Evolutionary conservation across 2,888 invertebrate species (phyloP).

Genomic region (Agonopterix arenella): DNA sequence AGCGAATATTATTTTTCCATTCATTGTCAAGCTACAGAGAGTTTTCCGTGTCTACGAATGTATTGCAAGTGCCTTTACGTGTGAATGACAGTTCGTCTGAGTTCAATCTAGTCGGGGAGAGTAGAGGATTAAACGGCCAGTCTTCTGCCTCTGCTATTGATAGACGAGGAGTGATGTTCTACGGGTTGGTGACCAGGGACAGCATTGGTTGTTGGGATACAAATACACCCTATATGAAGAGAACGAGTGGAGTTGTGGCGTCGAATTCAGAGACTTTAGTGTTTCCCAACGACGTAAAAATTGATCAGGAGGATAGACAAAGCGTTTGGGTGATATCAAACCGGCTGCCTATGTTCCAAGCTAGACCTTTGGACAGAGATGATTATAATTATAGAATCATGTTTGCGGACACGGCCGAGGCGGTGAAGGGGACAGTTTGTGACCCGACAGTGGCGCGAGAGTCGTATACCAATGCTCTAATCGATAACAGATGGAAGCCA

Average conservation of each 20-base stretch:
- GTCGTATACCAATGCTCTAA: too few relatives aligned
- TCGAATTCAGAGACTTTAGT: conserved; percentile 79
- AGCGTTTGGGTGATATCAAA: conserved; percentile 88
- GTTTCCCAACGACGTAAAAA: conserved; percentile 88
- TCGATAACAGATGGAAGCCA: too few relatives aligned
- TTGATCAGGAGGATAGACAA: conserved; percentile 82
- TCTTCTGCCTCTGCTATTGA: conserved; percentile 86
- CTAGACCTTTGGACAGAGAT: conserved; percentile 76
- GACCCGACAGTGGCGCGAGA: conserved; percentile 63
- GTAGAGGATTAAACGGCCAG: conserved; percentile 80
- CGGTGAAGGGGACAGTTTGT: conserved; percentile 82
- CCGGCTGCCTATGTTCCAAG: conserved; percentile 84
- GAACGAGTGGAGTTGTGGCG: conserved; percentile 80
- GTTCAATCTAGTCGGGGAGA: conserved; percentile 57
- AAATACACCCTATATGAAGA: conserved; percentile 79
- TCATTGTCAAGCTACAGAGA: conserved; percentile 89
- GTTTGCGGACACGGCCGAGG: conserved; percentile 79
- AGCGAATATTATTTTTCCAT: conserved; percentile 85
- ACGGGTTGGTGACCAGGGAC: conserved; percentile 85
- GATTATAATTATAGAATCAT: conserved; percentile 86
- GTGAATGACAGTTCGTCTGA: conserved; percentile 46
- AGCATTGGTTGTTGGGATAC: conserved; percentile 89
- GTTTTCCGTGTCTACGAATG: conserved; percentile 82
- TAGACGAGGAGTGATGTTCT: conserved; percentile 84
- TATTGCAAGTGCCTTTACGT: conserved; percentile 77